These are phyloP conservation scores for Hydrotaea cyrtoneurina DNA, from an alignment of 2,888 invertebrate species.

Conservation along the genomic window DNA sequence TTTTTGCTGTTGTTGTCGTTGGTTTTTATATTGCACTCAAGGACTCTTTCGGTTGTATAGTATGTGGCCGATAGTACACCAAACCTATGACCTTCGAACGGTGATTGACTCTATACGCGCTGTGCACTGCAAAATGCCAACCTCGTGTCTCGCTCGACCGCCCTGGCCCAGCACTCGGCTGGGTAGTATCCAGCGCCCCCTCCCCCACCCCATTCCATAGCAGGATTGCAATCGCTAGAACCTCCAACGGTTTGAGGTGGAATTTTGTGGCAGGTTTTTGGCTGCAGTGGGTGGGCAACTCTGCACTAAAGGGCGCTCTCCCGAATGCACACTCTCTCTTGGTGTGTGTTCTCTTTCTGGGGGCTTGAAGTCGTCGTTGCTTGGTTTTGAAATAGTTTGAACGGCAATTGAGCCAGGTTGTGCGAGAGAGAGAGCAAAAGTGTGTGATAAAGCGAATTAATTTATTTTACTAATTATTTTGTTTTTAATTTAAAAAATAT, in stretches of 20 bases:
- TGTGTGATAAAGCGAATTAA: too few species aligned
- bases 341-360: background rate
- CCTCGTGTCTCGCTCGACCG: too few species aligned
- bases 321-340: background rate
- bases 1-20: conserved; percentile 53
- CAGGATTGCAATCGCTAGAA: background rate
- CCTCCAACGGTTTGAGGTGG: background rate
- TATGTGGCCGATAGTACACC: conserved; percentile 26
- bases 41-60: conserved; percentile 43
- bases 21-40: conserved; percentile 48
- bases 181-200: background rate
- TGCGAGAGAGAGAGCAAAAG: too few species aligned
- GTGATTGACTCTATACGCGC: conserved; percentile 64
- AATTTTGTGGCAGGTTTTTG: too few species aligned
- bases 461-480: too few species aligned
- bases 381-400: too few species aligned
- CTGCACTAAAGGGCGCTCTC: background rate
- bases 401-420: too few species aligned
- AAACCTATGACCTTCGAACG: conserved; percentile 65
- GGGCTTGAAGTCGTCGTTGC: too few species aligned
- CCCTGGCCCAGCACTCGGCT: too few species aligned
- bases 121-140: conserved; percentile 17
- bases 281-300: conserved; percentile 7
- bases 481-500: too few species aligned
- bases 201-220: background rate